Evolutionary conservation across 2,113 vertebrate species (phyloP), one percentile per base, ranked within the genome.

Genomic region (Rana temporaria): DNA sequence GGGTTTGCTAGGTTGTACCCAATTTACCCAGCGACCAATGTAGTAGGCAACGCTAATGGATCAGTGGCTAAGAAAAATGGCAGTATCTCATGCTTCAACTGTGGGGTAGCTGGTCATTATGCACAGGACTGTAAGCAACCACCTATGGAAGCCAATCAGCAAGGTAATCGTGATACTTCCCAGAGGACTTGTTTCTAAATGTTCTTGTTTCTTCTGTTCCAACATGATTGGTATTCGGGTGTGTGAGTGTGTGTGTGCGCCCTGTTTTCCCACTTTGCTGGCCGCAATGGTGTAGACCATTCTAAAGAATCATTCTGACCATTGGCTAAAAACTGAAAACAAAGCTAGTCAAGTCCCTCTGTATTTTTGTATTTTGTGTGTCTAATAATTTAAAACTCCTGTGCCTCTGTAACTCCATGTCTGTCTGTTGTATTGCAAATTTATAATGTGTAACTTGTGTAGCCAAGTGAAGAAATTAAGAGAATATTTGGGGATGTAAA

Each of bases 91-190:
- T 98, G 97, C 92, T 98, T 96, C 89, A 98, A 97, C 94, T 98
- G 97, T 86, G 97, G 97, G 56, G 88, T 95, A 78, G 95, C 93
- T 85, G 97, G 97, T 30, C 97, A 98, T 91, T 96, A 95, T 75
- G 95, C 96, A 81, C 95, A 96, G 87, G 96, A 98, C 90, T 98
- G 96, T 93, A 98, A 96, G 90, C 97, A 98, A 90, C 93, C 96
- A 66, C 90, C 96, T 90, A 93, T 96, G 88, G 97, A 98, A 89
- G 94, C 96, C 90, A 90, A 89, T 78, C 96, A 96, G 86, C 96
- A 94, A 96, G 97, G 97, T 98, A 96, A 96, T 92, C 90, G 82
- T 72, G 90, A 88, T 90, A 90, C 86, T 89, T 87, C 91, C 89
- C 93, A 89, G 85, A 90, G 92, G 91, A 91, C 92, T 90, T 92